These are phyloP conservation scores for Cosmorhoe ocellata DNA, from an alignment of 2,888 invertebrate genomes.

Conservation along the genomic window DNA sequence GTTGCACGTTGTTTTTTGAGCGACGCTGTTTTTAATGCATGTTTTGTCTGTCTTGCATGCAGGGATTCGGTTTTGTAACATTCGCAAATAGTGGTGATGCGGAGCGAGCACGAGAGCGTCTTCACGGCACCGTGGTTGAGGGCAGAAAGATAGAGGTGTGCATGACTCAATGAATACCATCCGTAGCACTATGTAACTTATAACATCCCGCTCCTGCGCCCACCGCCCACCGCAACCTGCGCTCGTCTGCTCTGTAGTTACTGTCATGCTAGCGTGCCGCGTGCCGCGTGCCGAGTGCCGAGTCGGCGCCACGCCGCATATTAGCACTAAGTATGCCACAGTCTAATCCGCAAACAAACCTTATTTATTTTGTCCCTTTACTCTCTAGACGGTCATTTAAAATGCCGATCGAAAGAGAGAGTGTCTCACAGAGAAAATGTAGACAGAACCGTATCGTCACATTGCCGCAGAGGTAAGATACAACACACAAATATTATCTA, in stretches of 20 bases:
- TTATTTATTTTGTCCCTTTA: conserved; percentile 84
- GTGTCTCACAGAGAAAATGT: conserved; percentile 81
- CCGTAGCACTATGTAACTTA: conserved; percentile 84
- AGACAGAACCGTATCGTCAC: conserved; percentile 81
- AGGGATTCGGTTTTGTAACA: conserved; percentile 99
- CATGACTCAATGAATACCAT: conserved; percentile 89
- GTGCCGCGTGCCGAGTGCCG: not conserved
- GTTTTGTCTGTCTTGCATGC: conserved; percentile 98
- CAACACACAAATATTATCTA: conserved; percentile 58
- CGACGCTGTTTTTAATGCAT: conserved; percentile 94
- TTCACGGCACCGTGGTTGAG: conserved; percentile 99
- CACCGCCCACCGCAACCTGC: conserved; percentile 79
- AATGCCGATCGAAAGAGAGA: conserved; percentile 83
- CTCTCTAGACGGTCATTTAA: conserved; percentile 87
- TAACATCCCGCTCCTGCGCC: conserved; percentile 84
- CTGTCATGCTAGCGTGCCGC: conserved; percentile 74
- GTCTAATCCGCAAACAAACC: conserved; percentile 79
- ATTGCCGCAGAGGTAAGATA: conserved; percentile 79
- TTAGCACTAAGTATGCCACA: conserved; percentile 76
- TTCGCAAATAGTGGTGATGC: conserved; percentile 99
- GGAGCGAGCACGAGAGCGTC: conserved; percentile 99
- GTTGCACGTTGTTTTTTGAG: conserved; percentile 91
- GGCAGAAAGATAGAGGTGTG: conserved; percentile 99
- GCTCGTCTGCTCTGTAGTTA: conserved; percentile 82
- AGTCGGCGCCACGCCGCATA: conserved; percentile 47